Evolutionary conservation across 1,140 invertebrate genomes (phyloP).

Genomic region (Camponotus pennsylvanicus): DNA sequence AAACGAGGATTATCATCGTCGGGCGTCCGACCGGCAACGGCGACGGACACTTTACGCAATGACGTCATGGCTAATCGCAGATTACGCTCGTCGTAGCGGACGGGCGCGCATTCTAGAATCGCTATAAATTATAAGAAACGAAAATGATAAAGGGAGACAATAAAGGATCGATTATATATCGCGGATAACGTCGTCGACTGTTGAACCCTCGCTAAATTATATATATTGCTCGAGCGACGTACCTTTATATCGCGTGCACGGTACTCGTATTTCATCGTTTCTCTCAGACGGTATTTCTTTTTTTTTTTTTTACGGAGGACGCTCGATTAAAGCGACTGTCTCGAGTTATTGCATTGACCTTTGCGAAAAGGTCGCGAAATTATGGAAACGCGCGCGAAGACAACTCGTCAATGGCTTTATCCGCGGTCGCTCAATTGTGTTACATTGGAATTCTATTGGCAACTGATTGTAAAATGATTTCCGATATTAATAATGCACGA

Average conservation of each 20-base stretch:
- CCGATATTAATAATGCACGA: not conserved
- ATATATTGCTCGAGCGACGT: too few species aligned
- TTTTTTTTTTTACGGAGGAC: too few species aligned
- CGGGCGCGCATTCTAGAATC: not conserved
- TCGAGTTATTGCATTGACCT: not conserved
- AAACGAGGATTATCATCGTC: not conserved
- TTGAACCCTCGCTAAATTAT: not conserved
- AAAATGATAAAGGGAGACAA: not conserved
- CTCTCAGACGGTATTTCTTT: too few species aligned
- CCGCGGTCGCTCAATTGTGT: not conserved
- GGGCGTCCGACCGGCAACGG: slow-evolving; percentile 5
- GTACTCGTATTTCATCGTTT: too few species aligned
- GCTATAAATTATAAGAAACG: slow-evolving; percentile 24
- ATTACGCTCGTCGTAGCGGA: slow-evolving; percentile 34
- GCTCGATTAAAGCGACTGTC: not conserved
- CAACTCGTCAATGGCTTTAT: not conserved
- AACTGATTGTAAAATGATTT: not conserved
- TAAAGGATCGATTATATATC: not conserved
- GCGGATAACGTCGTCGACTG: not conserved
- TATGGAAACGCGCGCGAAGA: not conserved
- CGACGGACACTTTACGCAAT: slow-evolving; percentile 46
- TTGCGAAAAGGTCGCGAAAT: not conserved
- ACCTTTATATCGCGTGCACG: too few species aligned
- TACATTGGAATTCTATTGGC: not conserved
- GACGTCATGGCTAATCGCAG: slow-evolving; percentile 57